Evolutionary conservation across 2,113 vertebrate species (phyloP), one percentile per base, ranked within the genome.

Genomic region (Notarius lentiginosus): DNA sequence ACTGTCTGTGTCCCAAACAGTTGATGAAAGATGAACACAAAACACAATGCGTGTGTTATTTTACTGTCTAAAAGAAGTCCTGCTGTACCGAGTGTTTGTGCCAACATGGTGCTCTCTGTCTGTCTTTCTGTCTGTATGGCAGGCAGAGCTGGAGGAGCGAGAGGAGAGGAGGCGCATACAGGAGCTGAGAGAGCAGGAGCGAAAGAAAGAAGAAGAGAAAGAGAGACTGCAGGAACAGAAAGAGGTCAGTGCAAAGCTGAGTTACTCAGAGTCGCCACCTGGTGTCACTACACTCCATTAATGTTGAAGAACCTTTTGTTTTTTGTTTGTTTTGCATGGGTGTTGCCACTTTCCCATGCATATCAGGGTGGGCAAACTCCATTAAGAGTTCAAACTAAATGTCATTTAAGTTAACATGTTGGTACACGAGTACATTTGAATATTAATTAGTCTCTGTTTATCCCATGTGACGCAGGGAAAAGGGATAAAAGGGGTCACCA

Each of bases 101-200:
- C 12, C 41, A 77, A 77, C 6, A 53, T 15, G 24, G 30, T 41
- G 34, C 34, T 10, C 0, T 20, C 6, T 47, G n/a, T 20, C 7
- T 24, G 51, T 56, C 7, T 18, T 27, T 58, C 30, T 30, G 17
- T 58, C 49, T 24, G 72, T 30, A 22, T 63, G 75, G n/a, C 87
- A 99, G 98, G 96, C 96, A 6, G 98, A 99, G 90, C 92, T 96
- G 92, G 97, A 97, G 75, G 98, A 99, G 88, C 93, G 98, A 12
- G 97, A 98, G 90, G 98, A 99, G 86, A 93, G 97, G 87, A 97
- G 91, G 92, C 96, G 94, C 24, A 93, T 96, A 1, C 97, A 99
- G 91, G 94, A 96, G 24, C 95, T 97, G 49, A 90, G 96, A 86
- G 98, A 99, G 11, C 96, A 98, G 75, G 98, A 99, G 84, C 95